A percentile compares a stretch with the other conserved stretches of the same genome.
Evolutionary conservation across 1,140 invertebrate genomes (phyloP).

Genomic region (Oscheius sp.): DNA sequence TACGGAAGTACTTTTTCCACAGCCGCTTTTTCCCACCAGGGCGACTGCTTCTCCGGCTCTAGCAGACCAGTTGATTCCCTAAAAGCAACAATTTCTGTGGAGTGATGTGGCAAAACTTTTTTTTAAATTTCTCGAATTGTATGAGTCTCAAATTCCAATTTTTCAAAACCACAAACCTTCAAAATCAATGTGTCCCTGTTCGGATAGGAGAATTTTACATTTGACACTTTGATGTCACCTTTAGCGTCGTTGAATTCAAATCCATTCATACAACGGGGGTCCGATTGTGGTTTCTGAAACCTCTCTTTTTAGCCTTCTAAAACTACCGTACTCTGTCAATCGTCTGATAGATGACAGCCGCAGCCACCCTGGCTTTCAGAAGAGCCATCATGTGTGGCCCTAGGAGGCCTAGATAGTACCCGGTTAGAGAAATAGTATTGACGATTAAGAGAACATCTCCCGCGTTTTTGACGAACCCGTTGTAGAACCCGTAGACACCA

Average conservation of each 20-base stretch:
- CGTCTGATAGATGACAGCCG: constrained; percentile 41
- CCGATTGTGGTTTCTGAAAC: not conserved
- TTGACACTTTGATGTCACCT: constrained; percentile 43
- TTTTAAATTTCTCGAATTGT: constrained; percentile 1
- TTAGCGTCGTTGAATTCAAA: constrained; percentile 55
- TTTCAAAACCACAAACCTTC: constrained; percentile 20
- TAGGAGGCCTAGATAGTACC: constrained; percentile 48
- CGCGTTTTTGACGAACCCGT: constrained; percentile 33
- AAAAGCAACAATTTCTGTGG: too few species aligned
- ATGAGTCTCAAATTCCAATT: too few species aligned
- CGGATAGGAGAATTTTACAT: constrained; percentile 45
- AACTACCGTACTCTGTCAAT: constrained; percentile 51
- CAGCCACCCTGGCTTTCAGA: constrained; percentile 37
- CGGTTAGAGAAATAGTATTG: constrained; percentile 31
- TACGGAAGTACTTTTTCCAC: constrained; percentile 43
- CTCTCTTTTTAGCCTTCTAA: not conserved
- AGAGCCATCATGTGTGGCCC: constrained; percentile 49
- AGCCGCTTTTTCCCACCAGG: constrained; percentile 69
- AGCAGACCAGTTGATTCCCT: constrained; percentile 79
- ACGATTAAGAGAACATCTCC: constrained; percentile 45
- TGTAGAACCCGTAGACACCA: constrained; percentile 35
- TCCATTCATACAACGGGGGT: constrained; percentile 56
- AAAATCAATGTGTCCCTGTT: constrained; percentile 43
- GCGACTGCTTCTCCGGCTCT: constrained; percentile 85
- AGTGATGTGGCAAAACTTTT: too few species aligned